Percentiles rank a stretch among this genome's conserved stretches.
phyloP scores from a whole-genome alignment of 2,113 vertebrate genomes.

The Phoxinus phoxinus region DNA sequence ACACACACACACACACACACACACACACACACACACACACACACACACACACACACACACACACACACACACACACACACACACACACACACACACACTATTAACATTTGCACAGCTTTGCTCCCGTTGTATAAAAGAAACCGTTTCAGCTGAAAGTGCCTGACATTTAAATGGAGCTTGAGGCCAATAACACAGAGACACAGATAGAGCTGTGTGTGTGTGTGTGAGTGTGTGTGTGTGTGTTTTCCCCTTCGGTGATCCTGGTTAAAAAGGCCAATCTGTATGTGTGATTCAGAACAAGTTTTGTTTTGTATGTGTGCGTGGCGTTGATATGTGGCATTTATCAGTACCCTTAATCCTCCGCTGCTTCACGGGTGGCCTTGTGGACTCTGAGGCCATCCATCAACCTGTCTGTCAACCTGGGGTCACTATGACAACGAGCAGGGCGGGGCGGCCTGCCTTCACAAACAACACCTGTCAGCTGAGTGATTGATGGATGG shows the following conservation, averaged over 20 bases:
- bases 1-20: conserved; percentile 13
- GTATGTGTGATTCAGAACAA: conserved; percentile 15
- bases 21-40: not conserved
- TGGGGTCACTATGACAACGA: conserved; percentile 50
- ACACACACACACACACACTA: not conserved
- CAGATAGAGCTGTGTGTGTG: not conserved
- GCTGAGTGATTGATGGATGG: conserved; percentile 43
- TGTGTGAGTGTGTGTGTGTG: conserved; percentile 13
- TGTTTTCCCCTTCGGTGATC: conserved; percentile 19
- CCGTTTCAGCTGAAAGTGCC: conserved; percentile 29
- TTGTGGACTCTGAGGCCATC: conserved; percentile 37
- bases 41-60: too few species aligned
- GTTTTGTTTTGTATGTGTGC: conserved; percentile 9
- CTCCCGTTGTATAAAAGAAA: conserved; percentile 34
- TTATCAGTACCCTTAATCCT: conserved; percentile 48
- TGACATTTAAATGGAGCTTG: conserved; percentile 48
- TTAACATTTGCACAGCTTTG: conserved; percentile 42
- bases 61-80: too few species aligned
- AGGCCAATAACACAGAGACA: conserved; percentile 32
- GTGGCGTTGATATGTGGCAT: conserved; percentile 39
- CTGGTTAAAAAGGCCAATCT: conserved; percentile 36
- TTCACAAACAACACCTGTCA: conserved; percentile 5
- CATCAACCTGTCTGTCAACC: conserved; percentile 48
- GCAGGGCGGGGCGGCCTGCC: conserved; percentile 25
- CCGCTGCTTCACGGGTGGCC: conserved; percentile 11